Percentiles rank a stretch among this genome's conserved stretches.
These are phyloP conservation scores for Sebastes hubbsi DNA, from an alignment of 2,797 vertebrate species.

Conservation along the genomic window DNA sequence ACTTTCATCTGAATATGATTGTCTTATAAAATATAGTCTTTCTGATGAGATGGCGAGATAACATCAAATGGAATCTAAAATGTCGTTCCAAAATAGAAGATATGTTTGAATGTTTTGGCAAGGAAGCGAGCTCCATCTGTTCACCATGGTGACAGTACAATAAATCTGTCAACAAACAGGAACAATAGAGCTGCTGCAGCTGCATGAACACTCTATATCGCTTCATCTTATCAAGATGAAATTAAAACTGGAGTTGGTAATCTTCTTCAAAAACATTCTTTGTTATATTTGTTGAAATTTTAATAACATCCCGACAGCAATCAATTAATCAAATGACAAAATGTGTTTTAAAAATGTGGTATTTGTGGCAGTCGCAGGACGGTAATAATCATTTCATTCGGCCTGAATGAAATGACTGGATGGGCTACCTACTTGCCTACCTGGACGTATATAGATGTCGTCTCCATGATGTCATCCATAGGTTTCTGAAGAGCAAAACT, in stretches of 20 bases:
- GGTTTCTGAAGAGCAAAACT: too few species aligned
- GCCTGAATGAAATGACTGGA: background rate
- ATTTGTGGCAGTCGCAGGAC: too few species aligned
- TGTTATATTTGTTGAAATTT: background rate
- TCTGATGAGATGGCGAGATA: conserved; percentile 23
- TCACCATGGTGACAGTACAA: conserved; percentile 41
- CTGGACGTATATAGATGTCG: too few species aligned
- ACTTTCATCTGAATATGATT: conserved; percentile 19
- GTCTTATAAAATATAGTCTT: background rate
- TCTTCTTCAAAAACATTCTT: background rate
- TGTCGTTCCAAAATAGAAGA: conserved; percentile 37
- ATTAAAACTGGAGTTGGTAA: background rate
- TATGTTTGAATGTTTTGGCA: conserved; percentile 37
- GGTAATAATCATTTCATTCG: background rate
- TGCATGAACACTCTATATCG: background rate
- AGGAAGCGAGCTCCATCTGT: conserved; percentile 34
- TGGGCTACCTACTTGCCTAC: too few species aligned
- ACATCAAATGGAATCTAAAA: conserved; percentile 2
- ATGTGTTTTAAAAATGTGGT: too few species aligned
- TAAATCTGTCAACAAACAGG: conserved; percentile 54
- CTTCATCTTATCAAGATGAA: background rate
- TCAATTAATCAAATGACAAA: too few species aligned
- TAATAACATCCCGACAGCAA: background rate
- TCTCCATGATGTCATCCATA: too few species aligned
- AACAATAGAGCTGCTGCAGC: conserved; percentile 32